These are phyloP conservation scores for Siphlonurus alternatus DNA, from an alignment of 2,888 invertebrate species.

Conservation along the genomic window DNA sequence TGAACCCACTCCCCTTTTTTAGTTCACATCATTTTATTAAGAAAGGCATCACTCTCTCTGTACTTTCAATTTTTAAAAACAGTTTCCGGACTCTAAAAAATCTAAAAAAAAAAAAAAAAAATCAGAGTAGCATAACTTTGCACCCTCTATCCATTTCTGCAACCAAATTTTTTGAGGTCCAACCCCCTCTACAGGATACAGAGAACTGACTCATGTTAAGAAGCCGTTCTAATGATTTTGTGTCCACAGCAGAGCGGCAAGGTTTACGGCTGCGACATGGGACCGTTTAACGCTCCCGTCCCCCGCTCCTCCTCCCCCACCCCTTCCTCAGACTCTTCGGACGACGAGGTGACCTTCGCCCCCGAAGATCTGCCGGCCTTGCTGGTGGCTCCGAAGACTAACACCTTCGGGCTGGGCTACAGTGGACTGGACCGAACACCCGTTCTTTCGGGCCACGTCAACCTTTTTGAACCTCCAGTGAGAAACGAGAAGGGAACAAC, in stretches of 20 bases:
- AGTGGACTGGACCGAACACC: constrained; percentile 49
- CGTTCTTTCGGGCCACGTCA: constrained; percentile 31
- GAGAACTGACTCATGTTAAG: no score
- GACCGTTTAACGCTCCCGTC: not conserved
- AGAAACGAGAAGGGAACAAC: constrained; percentile 34
- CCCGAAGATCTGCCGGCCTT: constrained; percentile 69
- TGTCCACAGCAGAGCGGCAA: not conserved
- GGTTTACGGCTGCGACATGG: constrained; percentile 2
- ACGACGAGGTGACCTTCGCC: constrained; percentile 41
- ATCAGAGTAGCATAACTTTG: no score
- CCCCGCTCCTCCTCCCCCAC: constrained; percentile 19
- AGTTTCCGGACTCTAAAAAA: no score
- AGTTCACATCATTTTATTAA: no score
- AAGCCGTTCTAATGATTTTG: not conserved
- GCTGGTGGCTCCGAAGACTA: constrained; percentile 53
- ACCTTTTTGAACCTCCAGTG: constrained; percentile 32
- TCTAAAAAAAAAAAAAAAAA: no score
- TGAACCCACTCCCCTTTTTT: no score
- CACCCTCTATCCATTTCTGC: no score
- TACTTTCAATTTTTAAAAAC: no score
- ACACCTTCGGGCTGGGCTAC: constrained; percentile 68
- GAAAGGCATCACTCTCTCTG: no score
- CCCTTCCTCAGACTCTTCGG: constrained; percentile 26
- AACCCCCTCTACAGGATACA: no score
- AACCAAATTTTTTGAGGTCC: no score